Evolutionary conservation across 2,797 vertebrate species (phyloP).

Genomic region (Hylomyscus alleni): DNA sequence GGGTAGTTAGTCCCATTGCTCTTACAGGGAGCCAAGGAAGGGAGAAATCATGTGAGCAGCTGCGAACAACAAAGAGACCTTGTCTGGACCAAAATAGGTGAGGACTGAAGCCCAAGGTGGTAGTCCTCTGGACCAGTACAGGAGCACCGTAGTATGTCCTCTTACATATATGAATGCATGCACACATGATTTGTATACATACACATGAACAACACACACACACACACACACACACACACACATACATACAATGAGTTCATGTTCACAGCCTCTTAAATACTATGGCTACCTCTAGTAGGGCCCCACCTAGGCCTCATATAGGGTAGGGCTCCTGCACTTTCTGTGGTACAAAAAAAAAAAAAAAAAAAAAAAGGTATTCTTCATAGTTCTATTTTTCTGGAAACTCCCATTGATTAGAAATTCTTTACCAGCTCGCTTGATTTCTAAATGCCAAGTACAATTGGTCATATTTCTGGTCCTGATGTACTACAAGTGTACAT

Average conservation of each 20-base stretch:
- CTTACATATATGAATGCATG: neutral
- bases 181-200: neutral
- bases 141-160: neutral
- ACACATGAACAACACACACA: neutral
- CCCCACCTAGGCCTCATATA: neutral
- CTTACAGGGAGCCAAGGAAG: neutral
- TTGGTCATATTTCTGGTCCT: neutral
- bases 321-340: neutral
- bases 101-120: neutral
- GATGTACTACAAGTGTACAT: neutral
- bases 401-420: neutral
- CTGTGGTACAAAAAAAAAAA: too few relatives aligned
- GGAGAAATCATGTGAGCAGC: neutral
- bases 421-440: accelerated
- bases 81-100: neutral
- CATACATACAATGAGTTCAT: neutral
- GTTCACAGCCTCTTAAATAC: neutral
- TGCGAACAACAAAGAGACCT: neutral
- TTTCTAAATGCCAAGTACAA: neutral
- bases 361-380: neutral
- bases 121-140: neutral
- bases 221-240: neutral
- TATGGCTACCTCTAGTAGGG: neutral
- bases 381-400: neutral
- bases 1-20: neutral